phyloP scores from a whole-genome alignment of 2,113 vertebrate genomes.

The Rhizomys pruinosus region DNA sequence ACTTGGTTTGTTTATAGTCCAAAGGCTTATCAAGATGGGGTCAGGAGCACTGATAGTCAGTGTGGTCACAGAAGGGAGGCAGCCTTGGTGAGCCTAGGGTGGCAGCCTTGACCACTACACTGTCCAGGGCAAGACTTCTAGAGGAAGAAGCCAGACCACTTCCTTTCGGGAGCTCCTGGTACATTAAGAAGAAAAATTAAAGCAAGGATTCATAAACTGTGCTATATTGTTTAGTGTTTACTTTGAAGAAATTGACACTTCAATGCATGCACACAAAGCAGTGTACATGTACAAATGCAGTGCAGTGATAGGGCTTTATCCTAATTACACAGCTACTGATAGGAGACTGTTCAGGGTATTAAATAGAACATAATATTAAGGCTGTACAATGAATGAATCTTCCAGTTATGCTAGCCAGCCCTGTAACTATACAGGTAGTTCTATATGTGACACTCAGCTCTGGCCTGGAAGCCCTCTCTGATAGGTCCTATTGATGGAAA shows the following conservation, averaged over 20 bases:
- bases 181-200: neutral
- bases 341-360: neutral
- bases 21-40: neutral
- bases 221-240: neutral
- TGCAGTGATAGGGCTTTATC: neutral
- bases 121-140: neutral
- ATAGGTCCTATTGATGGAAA: neutral
- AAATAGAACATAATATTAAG: neutral
- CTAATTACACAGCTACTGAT: neutral
- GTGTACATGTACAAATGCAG: neutral
- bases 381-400: neutral
- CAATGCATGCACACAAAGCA: neutral
- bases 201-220: neutral
- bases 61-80: too few species aligned
- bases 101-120: neutral
- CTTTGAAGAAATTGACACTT: constrained; percentile 27
- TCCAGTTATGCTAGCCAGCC: neutral
- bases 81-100: fast-evolving
- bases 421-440: fast-evolving
- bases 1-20: neutral
- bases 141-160: neutral
- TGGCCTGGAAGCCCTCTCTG: neutral
- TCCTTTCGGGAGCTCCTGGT: neutral
- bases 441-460: neutral
- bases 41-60: neutral